A percentile compares a stretch with the other conserved stretches of the same genome.
phyloP scores from a whole-genome alignment of 1,140 invertebrate species.

The Drosophila sp. region DNA sequence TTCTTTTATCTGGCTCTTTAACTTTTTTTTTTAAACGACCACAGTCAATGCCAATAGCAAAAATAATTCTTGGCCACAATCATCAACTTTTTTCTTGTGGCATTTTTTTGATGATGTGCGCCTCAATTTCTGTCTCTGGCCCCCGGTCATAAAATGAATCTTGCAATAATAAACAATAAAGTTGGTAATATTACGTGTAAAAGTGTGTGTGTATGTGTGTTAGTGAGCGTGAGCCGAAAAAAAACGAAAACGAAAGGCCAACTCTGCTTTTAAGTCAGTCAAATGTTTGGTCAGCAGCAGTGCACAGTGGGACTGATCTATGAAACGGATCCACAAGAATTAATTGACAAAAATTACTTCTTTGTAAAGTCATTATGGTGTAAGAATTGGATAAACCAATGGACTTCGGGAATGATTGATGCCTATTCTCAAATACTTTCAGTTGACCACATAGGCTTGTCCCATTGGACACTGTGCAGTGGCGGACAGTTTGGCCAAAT shows the following conservation, averaged over 20 bases:
- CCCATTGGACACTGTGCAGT: neutral
- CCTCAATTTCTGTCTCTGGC: conserved; percentile 15
- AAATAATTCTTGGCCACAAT: conserved; percentile 39
- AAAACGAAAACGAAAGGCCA: conserved; percentile 71
- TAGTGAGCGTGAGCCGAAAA: conserved; percentile 22
- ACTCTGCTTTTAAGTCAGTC: conserved; percentile 1
- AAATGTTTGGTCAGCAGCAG: conserved; percentile 9
- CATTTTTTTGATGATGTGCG: conserved; percentile 39
- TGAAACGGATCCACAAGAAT: neutral
- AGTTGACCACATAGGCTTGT: neutral
- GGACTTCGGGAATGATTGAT: neutral
- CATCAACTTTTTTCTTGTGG: conserved; percentile 17
- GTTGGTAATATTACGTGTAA: conserved; percentile 69
- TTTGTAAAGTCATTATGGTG: neutral
- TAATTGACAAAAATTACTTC: too few relatives aligned
- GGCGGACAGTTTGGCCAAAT: conserved; percentile 19
- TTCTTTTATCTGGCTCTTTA: neutral
- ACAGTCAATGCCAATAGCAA: conserved; percentile 9
- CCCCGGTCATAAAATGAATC: conserved; percentile 29
- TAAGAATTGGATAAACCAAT: neutral
- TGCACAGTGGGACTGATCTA: neutral
- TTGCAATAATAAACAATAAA: conserved; percentile 67
- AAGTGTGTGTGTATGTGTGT: conserved; percentile 37
- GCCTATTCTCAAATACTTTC: neutral
- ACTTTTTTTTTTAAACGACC: neutral